phyloP scores from a whole-genome alignment of 2,888 invertebrate genomes.

The Hydropsyche betteni region DNA sequence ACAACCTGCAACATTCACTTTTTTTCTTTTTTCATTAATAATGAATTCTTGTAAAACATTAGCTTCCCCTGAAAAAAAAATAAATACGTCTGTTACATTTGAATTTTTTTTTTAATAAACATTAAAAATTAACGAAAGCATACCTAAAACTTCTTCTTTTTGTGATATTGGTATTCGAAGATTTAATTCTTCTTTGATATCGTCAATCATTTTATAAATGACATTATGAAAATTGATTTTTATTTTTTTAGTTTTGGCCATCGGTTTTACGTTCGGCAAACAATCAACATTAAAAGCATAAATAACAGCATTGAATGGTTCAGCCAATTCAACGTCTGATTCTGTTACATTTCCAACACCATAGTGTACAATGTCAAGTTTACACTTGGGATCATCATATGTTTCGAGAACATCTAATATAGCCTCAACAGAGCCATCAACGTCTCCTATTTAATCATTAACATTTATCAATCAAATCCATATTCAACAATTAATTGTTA shows the following conservation, averaged over 20 bases:
- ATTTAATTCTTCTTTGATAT: slow-evolving; percentile 82
- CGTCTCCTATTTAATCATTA: slow-evolving; percentile 74
- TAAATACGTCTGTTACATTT: not conserved
- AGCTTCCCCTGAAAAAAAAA: slow-evolving; percentile 74
- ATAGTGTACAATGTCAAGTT: slow-evolving; percentile 85
- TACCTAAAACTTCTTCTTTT: slow-evolving; percentile 81
- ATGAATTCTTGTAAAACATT: slow-evolving; percentile 84
- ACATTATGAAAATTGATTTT: slow-evolving; percentile 80
- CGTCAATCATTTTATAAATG: slow-evolving; percentile 93
- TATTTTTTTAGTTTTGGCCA: slow-evolving; percentile 67
- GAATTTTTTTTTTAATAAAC: not conserved
- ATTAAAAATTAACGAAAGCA: slow-evolving; percentile 40
- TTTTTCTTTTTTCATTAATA: slow-evolving; percentile 80
- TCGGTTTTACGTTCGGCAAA: slow-evolving; percentile 60
- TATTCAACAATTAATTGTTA: not conserved
- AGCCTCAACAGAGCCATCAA: slow-evolving; percentile 96
- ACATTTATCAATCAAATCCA: not conserved
- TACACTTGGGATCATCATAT: slow-evolving; percentile 79
- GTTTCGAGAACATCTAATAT: slow-evolving; percentile 90
- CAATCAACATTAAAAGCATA: slow-evolving; percentile 88
- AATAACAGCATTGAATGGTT: slow-evolving; percentile 79
- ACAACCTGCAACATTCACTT: slow-evolving; percentile 89
- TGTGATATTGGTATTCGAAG: slow-evolving; percentile 74
- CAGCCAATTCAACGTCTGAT: slow-evolving; percentile 84
- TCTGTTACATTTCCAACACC: slow-evolving; percentile 89